Base-by-base conservation (phyloP, 2,113 vertebrate species). In the Loxodonta africana region DNA sequence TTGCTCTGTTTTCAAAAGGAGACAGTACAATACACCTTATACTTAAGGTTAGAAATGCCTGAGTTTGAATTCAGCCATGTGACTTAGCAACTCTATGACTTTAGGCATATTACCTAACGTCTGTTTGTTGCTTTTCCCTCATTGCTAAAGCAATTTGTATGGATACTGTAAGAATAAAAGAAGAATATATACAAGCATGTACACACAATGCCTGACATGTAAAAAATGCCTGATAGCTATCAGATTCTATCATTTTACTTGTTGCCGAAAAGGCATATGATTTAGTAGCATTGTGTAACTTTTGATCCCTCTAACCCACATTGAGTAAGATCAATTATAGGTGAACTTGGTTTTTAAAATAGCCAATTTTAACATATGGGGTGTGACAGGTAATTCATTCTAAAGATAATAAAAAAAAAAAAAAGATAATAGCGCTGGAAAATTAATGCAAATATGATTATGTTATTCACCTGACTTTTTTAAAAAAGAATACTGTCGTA, bases 301-400 rank as follows among this genome's bases (percentile, higher is more conserved):
- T 94, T 90, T 92, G 41, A 90, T 82, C 37, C 11, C 25, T 88
- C 44, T 78, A 44, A 41, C 8, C 15, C 8, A 78, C 23, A 62
- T 96, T 96, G 85, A 83, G 6, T 85, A 80, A 90, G 48, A 92
- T 94, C 69, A 94, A 94, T 94, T 93, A 86, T 33, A 94, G 12
- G 82, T 92, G 74, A 94, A 80, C 91, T 5, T 17, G 88, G 12
- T n/a, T 93, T 93, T 74, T 74, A 78, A 83, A 92, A 84, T 11
- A 94, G 21, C 15, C 41, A 44, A 26, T 96, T 97, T 97, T 82
- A 85, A 92, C 65, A 89, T 51, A 85, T 57, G 28, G 60, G 5
- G 21, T 53, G 73, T 83, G 84, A 33, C 18, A 95, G 62, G 44
- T 90, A 85, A 96, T 96, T 94, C 41, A 87, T 96, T 90, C 25